Evolutionary conservation across 2,888 invertebrate genomes (phyloP).

Genomic region (Hipparchia sbordonii): DNA sequence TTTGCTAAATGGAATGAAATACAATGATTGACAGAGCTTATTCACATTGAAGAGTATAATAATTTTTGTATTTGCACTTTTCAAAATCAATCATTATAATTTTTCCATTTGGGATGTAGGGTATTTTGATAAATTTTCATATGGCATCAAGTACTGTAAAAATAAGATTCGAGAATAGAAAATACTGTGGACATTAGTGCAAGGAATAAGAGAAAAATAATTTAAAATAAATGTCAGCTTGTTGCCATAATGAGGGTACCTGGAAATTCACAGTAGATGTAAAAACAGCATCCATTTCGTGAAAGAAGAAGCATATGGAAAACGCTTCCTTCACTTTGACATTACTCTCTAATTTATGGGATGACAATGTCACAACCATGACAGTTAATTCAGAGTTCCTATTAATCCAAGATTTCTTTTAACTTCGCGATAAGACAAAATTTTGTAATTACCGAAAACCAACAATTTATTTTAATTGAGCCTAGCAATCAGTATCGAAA

Average conservation of each 20-base stretch:
- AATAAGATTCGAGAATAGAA: background rate
- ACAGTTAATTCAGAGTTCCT: background rate
- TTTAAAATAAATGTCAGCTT: constrained; percentile 45
- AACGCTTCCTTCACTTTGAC: constrained; percentile 57
- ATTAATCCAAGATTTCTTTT: background rate
- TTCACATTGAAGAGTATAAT: background rate
- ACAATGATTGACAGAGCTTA: constrained; percentile 31
- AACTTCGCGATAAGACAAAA: background rate
- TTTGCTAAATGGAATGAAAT: constrained; percentile 47
- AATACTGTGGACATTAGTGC: too few relatives aligned
- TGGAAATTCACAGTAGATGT: constrained; percentile 76
- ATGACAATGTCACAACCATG: constrained; percentile 30
- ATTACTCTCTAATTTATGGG: constrained; percentile 26
- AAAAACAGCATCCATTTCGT: constrained; percentile 58
- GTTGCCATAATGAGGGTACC: constrained; percentile 74
- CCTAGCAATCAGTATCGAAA: constrained; percentile 38
- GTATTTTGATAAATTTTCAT: constrained; percentile 44
- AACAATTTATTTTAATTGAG: background rate
- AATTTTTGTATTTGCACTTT: constrained; percentile 12
- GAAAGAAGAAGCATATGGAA: constrained; percentile 53
- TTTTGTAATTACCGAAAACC: background rate
- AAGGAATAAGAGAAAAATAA: background rate
- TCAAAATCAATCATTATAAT: constrained; percentile 52
- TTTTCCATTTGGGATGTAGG: constrained; percentile 54
- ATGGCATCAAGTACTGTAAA: constrained; percentile 42